Evolutionary conservation across 2,797 vertebrate species (phyloP).

Genomic region (Schizopygopsis pylzovi): DNA sequence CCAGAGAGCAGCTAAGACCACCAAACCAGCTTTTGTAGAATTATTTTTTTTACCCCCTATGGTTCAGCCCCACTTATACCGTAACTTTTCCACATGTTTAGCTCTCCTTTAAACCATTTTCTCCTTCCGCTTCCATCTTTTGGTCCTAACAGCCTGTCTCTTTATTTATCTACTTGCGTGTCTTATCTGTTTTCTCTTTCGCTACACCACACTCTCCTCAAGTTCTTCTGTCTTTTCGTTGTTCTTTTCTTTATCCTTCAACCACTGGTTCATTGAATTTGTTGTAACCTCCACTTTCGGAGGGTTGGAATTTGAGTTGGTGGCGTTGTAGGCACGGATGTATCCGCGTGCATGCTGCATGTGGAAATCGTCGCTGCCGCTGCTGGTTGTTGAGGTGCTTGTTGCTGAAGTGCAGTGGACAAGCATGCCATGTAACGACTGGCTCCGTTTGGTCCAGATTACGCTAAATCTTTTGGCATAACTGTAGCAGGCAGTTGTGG

Average conservation of each 20-base stretch:
- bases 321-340: slow-evolving; percentile 43
- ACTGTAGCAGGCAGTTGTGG: slow-evolving; percentile 81
- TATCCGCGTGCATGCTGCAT: slow-evolving; percentile 20
- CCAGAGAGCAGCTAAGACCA: background rate
- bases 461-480: slow-evolving; percentile 92
- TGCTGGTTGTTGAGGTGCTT: slow-evolving; percentile 60
- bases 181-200: slow-evolving; percentile 9
- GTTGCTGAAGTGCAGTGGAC: slow-evolving; percentile 83
- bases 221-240: slow-evolving; percentile 55
- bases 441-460: slow-evolving; percentile 99
- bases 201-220: slow-evolving; percentile 63
- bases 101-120: background rate
- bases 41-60: background rate
- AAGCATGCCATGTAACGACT: slow-evolving; percentile 97
- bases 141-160: background rate
- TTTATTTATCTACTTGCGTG: background rate
- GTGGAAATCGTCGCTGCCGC: slow-evolving; percentile 43
- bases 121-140: background rate
- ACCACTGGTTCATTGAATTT: slow-evolving; percentile 26
- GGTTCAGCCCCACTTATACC: background rate
- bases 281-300: slow-evolving; percentile 6
- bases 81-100: background rate
- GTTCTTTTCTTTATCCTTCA: slow-evolving; percentile 49
- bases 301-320: slow-evolving; percentile 44
- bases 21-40: background rate